These are phyloP conservation scores for Todiramphus chloris DNA, from an alignment of 2,113 vertebrate species.

Conservation along the genomic window DNA sequence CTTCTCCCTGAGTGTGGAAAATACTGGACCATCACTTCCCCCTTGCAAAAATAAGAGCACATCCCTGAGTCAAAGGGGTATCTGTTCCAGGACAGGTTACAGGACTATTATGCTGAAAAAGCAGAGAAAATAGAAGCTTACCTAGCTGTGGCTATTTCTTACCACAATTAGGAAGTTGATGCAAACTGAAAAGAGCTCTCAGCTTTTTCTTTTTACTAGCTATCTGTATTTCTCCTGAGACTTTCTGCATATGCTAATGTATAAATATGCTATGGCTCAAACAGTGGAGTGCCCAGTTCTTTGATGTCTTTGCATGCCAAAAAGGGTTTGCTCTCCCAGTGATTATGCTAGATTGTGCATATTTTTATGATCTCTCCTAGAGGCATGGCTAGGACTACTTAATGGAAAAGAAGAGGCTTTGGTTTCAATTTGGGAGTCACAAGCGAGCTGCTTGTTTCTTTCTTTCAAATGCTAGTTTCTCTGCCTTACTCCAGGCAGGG, in stretches of 20 bases:
- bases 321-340: not conserved
- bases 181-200: not conserved
- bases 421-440: not conserved
- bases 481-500: not conserved
- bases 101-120: not conserved
- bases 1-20: not conserved
- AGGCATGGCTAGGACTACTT: not conserved
- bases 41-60: not conserved
- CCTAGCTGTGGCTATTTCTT: not conserved
- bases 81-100: not conserved
- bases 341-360: rapidly evolving
- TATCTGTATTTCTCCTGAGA: not conserved
- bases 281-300: not conserved
- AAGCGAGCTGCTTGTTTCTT: not conserved
- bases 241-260: not conserved
- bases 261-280: not conserved
- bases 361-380: not conserved
- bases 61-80: not conserved
- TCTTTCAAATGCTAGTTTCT: not conserved
- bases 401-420: not conserved
- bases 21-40: not conserved
- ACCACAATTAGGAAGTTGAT: not conserved
- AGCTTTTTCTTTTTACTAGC: not conserved
- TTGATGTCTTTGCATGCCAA: not conserved
- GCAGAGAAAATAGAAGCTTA: not conserved